These are phyloP conservation scores for Odontomyia ornata DNA, from an alignment of 2,888 invertebrate species.

Conservation along the genomic window DNA sequence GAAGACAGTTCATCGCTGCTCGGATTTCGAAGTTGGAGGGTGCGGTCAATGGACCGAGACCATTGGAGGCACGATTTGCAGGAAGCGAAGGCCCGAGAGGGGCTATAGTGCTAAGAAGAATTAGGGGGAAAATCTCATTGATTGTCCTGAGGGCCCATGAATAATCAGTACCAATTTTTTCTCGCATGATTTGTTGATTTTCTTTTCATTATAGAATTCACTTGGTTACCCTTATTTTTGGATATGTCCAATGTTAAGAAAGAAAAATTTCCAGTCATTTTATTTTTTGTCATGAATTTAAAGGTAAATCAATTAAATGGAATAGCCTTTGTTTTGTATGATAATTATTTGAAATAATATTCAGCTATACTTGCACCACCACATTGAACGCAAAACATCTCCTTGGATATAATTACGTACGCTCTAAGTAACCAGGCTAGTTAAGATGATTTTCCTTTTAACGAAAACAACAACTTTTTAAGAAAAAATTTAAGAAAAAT, in stretches of 20 bases:
- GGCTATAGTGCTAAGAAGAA: too few relatives aligned
- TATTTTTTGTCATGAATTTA: background rate
- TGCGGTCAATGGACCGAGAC: too few relatives aligned
- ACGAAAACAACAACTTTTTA: slow-evolving; percentile 40
- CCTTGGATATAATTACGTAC: slow-evolving; percentile 41
- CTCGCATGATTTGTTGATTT: slow-evolving; percentile 28
- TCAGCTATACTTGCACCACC: slow-evolving; percentile 10
- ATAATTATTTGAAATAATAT: background rate
- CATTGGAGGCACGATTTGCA: too few relatives aligned
- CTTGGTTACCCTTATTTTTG: slow-evolving; percentile 8
- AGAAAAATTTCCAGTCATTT: background rate
- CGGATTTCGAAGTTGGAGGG: too few relatives aligned
- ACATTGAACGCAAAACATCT: slow-evolving; percentile 32
- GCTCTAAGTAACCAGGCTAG: slow-evolving; percentile 19
- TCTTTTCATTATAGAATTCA: background rate
- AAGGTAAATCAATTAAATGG: background rate
- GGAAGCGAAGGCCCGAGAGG: too few relatives aligned
- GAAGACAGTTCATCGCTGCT: too few relatives aligned
- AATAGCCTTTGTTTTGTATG: background rate
- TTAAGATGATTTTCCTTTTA: slow-evolving; percentile 36
- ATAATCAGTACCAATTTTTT: slow-evolving; percentile 59
- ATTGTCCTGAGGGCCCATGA: slow-evolving; percentile 61
- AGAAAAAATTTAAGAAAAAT: slow-evolving; percentile 35
- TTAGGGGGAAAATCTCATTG: slow-evolving; percentile 57
- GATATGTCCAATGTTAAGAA: background rate